phyloP scores from a whole-genome alignment of 2,888 invertebrate species.

The Tenthredo mesomela region DNA sequence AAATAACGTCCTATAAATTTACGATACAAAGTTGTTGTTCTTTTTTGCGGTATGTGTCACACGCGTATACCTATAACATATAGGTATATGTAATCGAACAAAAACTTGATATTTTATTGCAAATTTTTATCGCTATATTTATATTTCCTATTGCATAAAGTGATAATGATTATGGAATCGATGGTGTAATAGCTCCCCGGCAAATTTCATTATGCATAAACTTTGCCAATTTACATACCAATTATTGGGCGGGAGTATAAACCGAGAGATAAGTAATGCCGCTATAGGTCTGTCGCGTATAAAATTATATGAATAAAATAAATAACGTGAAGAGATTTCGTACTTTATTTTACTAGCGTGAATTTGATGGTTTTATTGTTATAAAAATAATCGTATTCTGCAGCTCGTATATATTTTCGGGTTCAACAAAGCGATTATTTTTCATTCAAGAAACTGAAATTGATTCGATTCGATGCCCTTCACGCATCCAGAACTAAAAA shows the following conservation, averaged over 20 bases:
- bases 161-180: constrained; percentile 12
- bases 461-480: constrained; percentile 24
- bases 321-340: constrained; percentile 8
- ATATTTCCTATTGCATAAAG: neutral
- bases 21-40: neutral
- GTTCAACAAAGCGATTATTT: constrained; percentile 5
- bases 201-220: constrained; percentile 27
- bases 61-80: neutral
- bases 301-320: constrained; percentile 4
- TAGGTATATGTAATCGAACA: neutral
- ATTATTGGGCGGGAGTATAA: constrained; percentile 25
- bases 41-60: neutral
- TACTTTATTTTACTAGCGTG: neutral
- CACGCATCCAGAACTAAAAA: neutral
- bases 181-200: constrained; percentile 14
- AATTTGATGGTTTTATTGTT: neutral
- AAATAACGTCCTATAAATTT: neutral
- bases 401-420: neutral
- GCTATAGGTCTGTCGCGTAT: neutral
- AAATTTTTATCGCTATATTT: neutral
- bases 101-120: neutral
- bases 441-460: constrained; percentile 17
- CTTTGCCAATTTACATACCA: constrained; percentile 28
- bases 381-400: neutral
- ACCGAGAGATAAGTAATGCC: constrained; percentile 8